phyloP scores from a whole-genome alignment of 2,888 invertebrate genomes.

The Fabriciana adippe region DNA sequence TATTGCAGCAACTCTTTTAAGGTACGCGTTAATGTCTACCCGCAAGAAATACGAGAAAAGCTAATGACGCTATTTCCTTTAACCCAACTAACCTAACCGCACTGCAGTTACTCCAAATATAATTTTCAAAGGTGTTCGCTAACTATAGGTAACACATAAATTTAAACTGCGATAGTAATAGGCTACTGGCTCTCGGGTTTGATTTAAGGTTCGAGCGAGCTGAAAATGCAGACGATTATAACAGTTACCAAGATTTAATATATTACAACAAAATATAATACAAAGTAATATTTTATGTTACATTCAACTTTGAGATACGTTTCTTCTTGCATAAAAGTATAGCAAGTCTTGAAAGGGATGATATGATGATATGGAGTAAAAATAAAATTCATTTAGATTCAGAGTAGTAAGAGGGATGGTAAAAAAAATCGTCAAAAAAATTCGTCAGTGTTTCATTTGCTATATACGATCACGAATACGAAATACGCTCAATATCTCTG shows the following conservation, averaged over 20 bases:
- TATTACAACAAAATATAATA: constrained; percentile 8
- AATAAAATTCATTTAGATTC: no score
- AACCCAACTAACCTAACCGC: constrained; percentile 53
- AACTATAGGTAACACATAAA: constrained; percentile 76
- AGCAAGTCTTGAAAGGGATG: no score
- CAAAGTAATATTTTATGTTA: background rate
- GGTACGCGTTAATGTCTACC: constrained; percentile 66
- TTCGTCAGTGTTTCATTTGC: no score
- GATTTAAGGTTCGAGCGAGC: constrained; percentile 63
- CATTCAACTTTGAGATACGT: background rate
- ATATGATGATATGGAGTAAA: no score
- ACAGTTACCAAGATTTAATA: constrained; percentile 21
- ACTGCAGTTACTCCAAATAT: constrained; percentile 73
- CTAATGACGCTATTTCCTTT: constrained; percentile 78
- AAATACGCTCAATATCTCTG: no score
- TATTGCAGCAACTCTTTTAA: constrained; percentile 52
- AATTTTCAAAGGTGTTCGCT: constrained; percentile 71
- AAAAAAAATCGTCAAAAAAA: no score
- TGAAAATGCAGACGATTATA: constrained; percentile 55
- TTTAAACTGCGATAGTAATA: constrained; percentile 70
- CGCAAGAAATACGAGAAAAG: constrained; percentile 73
- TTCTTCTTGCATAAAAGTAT: background rate
- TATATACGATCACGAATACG: no score
- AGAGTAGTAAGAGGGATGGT: no score
- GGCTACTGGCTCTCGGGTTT: constrained; percentile 60